Base-by-base conservation (phyloP, 2,797 vertebrate species). In the Tapera naevia region DNA sequence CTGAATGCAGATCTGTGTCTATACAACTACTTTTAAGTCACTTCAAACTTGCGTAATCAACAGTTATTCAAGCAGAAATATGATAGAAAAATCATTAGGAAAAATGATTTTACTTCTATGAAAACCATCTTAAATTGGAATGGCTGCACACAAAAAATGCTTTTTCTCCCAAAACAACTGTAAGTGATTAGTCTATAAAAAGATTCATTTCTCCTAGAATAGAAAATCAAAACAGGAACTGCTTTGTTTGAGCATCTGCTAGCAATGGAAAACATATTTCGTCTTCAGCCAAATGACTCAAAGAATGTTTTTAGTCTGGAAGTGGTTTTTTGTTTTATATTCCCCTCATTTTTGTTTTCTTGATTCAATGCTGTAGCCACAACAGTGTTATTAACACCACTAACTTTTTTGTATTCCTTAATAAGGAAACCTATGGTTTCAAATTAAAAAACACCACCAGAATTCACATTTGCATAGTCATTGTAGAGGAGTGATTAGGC, bases 401-500 rank as follows among this genome's bases (percentile, higher is more conserved):
- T 96, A 93, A 97, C 74, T 76, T 91, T 93, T 89, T 97, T 96
- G 74, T 95, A 51, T 89, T 93, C 71, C 64, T 87, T 96, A 96
- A 92, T 95, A 95, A 94, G 93, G 54, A 96, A 97, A 94, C 53
- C 65, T 96, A 94, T 92, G 78, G 86, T 93, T 96, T 97, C 81
- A 96, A 97, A 97, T 97, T 96, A 94, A 91, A 91, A 84, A 96
- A 64, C 64, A 94, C 45, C n/a, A 91, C 46, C 88, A 91, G 88
- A 91, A 76, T 93, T 81, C 89, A 80, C 89, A 97, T 97, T 97
- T 96, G 82, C 88, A 96, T 94, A 97, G 86, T 79, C 85, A 96
- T 88, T 95, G 66, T 78, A 75, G 73, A 95, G 35, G 50, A 93
- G 21, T 95, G 95, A 97, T 97, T 97, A 97, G 76, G 91, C 80